Conservation (phyloP, 2,113 vertebrate species). For the Sialia sialis region DNA sequence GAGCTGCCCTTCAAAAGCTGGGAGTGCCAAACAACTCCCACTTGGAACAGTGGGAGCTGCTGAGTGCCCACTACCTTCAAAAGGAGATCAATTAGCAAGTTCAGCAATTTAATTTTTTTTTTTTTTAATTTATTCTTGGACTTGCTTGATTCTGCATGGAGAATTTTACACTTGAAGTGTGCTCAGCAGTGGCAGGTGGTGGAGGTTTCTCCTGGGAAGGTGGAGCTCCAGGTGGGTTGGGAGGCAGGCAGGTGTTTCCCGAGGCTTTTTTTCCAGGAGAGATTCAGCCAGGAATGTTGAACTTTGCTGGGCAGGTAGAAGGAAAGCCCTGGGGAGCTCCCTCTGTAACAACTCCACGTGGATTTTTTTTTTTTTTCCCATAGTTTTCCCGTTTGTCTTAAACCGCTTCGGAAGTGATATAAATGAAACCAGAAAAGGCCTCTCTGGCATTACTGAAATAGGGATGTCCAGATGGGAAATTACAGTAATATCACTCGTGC, state of each 20-base stretch:
- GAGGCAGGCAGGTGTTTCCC: neutral
- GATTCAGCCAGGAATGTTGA: neutral
- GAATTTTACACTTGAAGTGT: neutral
- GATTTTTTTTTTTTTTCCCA: neutral
- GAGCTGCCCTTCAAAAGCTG: neutral
- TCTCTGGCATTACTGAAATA: conserved; percentile 17
- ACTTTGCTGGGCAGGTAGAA: neutral
- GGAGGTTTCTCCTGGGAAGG: neutral
- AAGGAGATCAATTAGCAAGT: neutral
- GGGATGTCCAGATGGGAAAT: conserved; percentile 32
- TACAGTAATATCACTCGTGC: neutral
- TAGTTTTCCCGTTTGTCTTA: neutral
- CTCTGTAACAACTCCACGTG: neutral
- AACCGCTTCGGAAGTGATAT: conserved; percentile 23
- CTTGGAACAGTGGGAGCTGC: conserved; percentile 23
- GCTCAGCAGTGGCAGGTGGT: neutral
- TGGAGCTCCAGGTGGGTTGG: neutral
- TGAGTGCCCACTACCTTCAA: neutral
- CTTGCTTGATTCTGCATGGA: neutral
- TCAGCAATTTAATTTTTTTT: neutral
- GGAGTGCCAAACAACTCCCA: neutral
- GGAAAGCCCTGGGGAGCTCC: neutral
- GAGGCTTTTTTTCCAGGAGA: neutral
- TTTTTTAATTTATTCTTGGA: neutral
- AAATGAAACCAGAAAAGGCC: conserved; percentile 29